phyloP scores from a whole-genome alignment of 2,888 invertebrate genomes.

The Pseudeuparius sepicola region DNA sequence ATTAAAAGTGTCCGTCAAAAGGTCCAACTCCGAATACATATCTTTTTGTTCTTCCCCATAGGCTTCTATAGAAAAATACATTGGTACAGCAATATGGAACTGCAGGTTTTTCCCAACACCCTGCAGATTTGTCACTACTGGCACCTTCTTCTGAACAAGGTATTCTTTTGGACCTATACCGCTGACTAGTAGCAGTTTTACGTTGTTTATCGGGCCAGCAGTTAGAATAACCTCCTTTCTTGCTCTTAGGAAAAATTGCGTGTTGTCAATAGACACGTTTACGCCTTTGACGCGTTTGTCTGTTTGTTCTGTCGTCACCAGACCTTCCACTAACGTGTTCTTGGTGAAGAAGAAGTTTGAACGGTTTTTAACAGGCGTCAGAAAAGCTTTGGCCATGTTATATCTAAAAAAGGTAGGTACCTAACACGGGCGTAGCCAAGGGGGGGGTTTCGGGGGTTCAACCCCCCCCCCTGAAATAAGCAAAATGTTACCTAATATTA shows the following conservation, averaged over 20 bases:
- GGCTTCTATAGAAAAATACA: slow-evolving; percentile 20
- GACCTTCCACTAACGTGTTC: slow-evolving; percentile 58
- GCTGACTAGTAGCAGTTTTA: slow-evolving; percentile 52
- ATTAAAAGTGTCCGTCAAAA: slow-evolving; percentile 38
- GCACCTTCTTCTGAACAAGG: slow-evolving; percentile 49
- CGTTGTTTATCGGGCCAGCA: slow-evolving; percentile 53
- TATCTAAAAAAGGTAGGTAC: slow-evolving; percentile 9
- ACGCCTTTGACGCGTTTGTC: slow-evolving; percentile 43
- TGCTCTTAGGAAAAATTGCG: slow-evolving; percentile 20
- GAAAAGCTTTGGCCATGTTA: slow-evolving; percentile 57
- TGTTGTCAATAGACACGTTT: slow-evolving; percentile 21
- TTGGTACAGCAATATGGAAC: slow-evolving; percentile 59
- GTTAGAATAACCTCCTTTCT: slow-evolving; percentile 40
- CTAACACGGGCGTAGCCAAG: too few species aligned
- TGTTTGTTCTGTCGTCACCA: slow-evolving; percentile 48
- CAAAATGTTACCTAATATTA: too few species aligned
- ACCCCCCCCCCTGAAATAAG: too few species aligned
- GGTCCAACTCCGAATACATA: slow-evolving; percentile 33
- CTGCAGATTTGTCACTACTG: slow-evolving; percentile 49
- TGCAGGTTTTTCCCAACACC: slow-evolving; percentile 72
- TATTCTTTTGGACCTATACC: slow-evolving; percentile 65
- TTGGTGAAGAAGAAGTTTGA: slow-evolving; percentile 66
- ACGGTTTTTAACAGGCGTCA: slow-evolving; percentile 62
- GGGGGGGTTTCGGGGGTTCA: too few species aligned
- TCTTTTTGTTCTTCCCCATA: slow-evolving; percentile 14